Conservation (phyloP, 2,888 invertebrate genomes). For the Ormyrus nitidulus region DNA sequence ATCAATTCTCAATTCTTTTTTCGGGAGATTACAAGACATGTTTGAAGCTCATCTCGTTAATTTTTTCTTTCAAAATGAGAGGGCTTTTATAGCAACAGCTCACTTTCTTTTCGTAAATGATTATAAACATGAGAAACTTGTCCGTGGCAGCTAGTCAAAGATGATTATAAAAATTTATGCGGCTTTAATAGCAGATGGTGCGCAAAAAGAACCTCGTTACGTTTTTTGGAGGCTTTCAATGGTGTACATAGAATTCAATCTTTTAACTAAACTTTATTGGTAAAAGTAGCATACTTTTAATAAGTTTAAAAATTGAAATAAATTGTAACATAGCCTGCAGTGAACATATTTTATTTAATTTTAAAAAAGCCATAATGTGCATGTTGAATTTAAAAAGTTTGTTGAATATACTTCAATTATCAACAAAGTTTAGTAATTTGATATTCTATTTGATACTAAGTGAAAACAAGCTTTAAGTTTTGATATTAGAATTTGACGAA, state of each 20-base stretch:
- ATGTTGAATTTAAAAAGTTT: neutral
- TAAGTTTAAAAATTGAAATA: slow-evolving; percentile 37
- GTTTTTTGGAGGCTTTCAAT: slow-evolving; percentile 43
- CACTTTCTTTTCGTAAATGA: slow-evolving; percentile 1
- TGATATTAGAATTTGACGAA: slow-evolving; percentile 25
- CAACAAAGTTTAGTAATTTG: slow-evolving; percentile 20
- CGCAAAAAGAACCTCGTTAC: slow-evolving; percentile 43
- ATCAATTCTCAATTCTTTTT: slow-evolving; percentile 24
- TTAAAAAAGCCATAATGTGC: neutral
- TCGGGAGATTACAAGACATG: neutral
- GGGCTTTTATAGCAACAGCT: neutral
- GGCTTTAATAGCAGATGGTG: slow-evolving; percentile 52
- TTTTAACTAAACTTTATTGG: slow-evolving; percentile 8
- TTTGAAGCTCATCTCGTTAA: slow-evolving; percentile 15
- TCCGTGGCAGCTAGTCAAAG: slow-evolving; percentile 65
- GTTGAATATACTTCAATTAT: slow-evolving; percentile 2
- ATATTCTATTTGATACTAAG: slow-evolving; percentile 31
- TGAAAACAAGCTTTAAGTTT: slow-evolving; percentile 22
- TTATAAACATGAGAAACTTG: slow-evolving; percentile 33
- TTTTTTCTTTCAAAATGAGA: slow-evolving; percentile 19
- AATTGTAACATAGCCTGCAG: slow-evolving; percentile 5
- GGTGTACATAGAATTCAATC: slow-evolving; percentile 20
- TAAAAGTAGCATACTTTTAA: slow-evolving; percentile 27
- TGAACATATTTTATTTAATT: slow-evolving; percentile 20
- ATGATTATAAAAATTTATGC: slow-evolving; percentile 16